Evolutionary conservation across 2,113 vertebrate species (phyloP).

Genomic region (Engraulis encrasicolus): DNA sequence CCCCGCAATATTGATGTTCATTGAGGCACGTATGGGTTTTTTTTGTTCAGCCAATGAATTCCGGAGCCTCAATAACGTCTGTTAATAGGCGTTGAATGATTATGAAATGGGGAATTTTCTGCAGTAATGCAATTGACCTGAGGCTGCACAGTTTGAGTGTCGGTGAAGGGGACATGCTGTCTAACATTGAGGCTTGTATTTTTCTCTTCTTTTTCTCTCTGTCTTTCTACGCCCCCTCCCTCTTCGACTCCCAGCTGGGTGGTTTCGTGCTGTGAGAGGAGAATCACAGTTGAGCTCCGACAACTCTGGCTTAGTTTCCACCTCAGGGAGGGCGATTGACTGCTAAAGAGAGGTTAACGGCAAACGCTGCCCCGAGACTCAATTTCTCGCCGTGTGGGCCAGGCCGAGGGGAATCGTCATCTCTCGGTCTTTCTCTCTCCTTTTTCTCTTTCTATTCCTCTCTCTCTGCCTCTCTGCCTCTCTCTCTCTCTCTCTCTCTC

Average conservation of each 20-base stretch:
- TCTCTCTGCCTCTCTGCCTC: too few species aligned
- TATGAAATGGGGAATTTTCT: not conserved
- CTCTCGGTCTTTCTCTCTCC: too few species aligned
- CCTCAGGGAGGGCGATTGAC: not conserved
- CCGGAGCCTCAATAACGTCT: not conserved
- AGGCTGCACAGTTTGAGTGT: not conserved
- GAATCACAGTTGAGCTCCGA: not conserved
- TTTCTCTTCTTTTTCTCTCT: not conserved
- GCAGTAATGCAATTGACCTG: not conserved
- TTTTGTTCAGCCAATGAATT: not conserved
- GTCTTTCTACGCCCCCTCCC: not conserved
- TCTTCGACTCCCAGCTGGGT: not conserved
- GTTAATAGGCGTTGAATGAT: not conserved
- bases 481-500: too few species aligned
- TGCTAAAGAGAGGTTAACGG: constrained; percentile 3
- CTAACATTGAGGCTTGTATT: not conserved
- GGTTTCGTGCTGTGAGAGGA: not conserved
- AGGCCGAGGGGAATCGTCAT: not conserved
- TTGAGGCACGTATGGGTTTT: not conserved
- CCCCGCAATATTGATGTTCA: not conserved
- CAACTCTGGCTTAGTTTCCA: not conserved
- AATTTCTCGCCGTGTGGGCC: not conserved
- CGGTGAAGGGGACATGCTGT: not conserved
- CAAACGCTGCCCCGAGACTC: not conserved
- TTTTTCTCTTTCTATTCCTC: too few species aligned